A percentile compares a stretch with the other conserved stretches of the same genome.
phyloP scores from a whole-genome alignment of 2,888 invertebrate species.

The Synergus japonicus region DNA sequence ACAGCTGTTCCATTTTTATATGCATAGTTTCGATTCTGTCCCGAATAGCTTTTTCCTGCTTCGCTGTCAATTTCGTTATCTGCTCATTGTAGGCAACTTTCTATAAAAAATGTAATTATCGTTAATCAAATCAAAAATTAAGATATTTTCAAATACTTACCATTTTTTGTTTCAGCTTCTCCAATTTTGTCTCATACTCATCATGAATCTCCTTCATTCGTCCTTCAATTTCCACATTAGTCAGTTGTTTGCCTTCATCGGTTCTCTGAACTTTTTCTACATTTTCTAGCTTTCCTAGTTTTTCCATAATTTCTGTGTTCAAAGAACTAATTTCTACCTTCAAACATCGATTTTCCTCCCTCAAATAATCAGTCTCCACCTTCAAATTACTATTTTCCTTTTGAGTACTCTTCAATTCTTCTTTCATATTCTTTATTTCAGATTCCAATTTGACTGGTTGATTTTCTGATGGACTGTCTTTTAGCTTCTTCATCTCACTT shows the following conservation, averaged over 20 bases:
- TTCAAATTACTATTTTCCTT: constrained; percentile 60
- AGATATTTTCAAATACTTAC: constrained; percentile 79
- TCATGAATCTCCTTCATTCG: constrained; percentile 80
- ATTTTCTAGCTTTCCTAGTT: constrained; percentile 42
- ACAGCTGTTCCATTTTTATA: constrained; percentile 70
- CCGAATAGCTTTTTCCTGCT: constrained; percentile 79
- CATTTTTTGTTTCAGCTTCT: constrained; percentile 90
- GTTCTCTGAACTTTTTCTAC: constrained; percentile 29
- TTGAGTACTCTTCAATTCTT: constrained; percentile 54
- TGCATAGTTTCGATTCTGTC: constrained; percentile 77
- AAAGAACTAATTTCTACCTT: constrained; percentile 54
- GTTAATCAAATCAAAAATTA: constrained; percentile 56
- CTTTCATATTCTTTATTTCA: constrained; percentile 45
- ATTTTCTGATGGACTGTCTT: constrained; percentile 52
- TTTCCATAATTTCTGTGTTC: constrained; percentile 48
- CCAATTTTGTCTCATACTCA: constrained; percentile 87
- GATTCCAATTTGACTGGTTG: constrained; percentile 38
- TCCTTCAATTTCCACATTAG: constrained; percentile 57
- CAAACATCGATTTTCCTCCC: constrained; percentile 61
- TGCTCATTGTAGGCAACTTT: constrained; percentile 81
- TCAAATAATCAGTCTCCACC: constrained; percentile 55
- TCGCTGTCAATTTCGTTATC: constrained; percentile 79
- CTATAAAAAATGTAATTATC: constrained; percentile 58
- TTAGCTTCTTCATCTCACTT: constrained; percentile 59
- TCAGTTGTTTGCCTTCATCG: constrained; percentile 46